These are phyloP conservation scores for Gymnorhina tibicen DNA, from an alignment of 2,113 vertebrate species.

Conservation along the genomic window DNA sequence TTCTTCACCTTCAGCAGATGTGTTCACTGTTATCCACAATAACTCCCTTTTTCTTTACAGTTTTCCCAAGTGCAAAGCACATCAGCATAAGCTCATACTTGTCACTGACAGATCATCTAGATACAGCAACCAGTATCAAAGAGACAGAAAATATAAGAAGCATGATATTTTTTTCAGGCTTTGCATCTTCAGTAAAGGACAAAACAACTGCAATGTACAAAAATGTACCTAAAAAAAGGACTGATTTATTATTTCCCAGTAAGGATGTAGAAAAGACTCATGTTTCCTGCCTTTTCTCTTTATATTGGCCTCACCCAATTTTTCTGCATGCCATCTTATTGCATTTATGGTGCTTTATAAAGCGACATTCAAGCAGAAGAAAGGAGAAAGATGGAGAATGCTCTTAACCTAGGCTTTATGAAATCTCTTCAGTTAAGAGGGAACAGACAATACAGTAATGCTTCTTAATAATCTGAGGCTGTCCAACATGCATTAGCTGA, in stretches of 20 bases:
- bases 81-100: neutral
- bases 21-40: neutral
- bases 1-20: neutral
- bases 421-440: constrained; percentile 3
- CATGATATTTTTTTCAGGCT: neutral
- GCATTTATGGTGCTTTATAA: neutral
- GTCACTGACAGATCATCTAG: constrained; percentile 25
- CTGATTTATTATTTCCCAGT: neutral
- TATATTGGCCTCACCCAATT: neutral
- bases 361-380: neutral
- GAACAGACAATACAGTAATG: neutral
- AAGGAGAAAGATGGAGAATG: neutral
- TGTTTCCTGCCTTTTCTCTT: neutral
- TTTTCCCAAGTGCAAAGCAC: constrained; percentile 34
- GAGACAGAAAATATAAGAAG: neutral
- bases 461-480: neutral
- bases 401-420: neutral
- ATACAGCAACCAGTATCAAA: neutral
- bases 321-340: neutral
- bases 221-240: neutral
- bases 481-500: neutral
- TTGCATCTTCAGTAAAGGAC: constrained; percentile 6
- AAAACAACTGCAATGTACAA: neutral
- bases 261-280: neutral
- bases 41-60: neutral